A percentile compares a stretch with the other conserved stretches of the same genome.
Evolutionary conservation across 2,888 invertebrate species (phyloP).

Genomic region (Lissocephala sabroskyi): DNA sequence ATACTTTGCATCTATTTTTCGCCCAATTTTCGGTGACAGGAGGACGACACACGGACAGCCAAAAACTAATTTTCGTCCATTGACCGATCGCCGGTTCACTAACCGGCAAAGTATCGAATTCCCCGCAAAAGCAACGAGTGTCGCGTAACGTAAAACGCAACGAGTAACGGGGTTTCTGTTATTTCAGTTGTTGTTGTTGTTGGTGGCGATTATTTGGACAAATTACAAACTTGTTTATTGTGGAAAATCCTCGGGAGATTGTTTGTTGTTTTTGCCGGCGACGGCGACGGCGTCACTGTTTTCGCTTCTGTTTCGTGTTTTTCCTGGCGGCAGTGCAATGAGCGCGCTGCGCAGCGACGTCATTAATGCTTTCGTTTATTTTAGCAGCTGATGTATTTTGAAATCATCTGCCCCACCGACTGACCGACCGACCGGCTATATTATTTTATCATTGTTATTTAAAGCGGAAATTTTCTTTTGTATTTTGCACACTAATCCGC

Average conservation of each 20-base stretch:
- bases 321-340: conserved; percentile 53
- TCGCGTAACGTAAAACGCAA: no score
- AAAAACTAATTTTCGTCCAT: conserved; percentile 51
- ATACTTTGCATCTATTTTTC: conserved; percentile 2
- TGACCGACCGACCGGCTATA: no score
- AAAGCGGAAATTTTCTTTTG: conserved; percentile 8
- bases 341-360: conserved; percentile 40
- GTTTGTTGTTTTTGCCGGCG: neutral
- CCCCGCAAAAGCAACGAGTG: no score
- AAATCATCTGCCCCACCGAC: conserved; percentile 8
- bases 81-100: conserved; percentile 35
- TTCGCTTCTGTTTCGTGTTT: conserved; percentile 29
- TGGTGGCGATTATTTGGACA: conserved; percentile 17
- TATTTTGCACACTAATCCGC: no score
- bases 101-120: no score
- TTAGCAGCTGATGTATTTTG: conserved; percentile 47
- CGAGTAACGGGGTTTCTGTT: neutral
- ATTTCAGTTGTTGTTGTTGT: conserved; percentile 13
- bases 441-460: conserved; percentile 43
- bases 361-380: conserved; percentile 28
- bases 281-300: conserved; percentile 19
- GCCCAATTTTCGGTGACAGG: conserved; percentile 30
- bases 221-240: conserved; percentile 36
- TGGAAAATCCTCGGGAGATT: conserved; percentile 22
- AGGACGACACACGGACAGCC: conserved; percentile 17